Base-by-base conservation (phyloP, 1,140 invertebrate genomes). In the Drosophila mauritiana region DNA sequence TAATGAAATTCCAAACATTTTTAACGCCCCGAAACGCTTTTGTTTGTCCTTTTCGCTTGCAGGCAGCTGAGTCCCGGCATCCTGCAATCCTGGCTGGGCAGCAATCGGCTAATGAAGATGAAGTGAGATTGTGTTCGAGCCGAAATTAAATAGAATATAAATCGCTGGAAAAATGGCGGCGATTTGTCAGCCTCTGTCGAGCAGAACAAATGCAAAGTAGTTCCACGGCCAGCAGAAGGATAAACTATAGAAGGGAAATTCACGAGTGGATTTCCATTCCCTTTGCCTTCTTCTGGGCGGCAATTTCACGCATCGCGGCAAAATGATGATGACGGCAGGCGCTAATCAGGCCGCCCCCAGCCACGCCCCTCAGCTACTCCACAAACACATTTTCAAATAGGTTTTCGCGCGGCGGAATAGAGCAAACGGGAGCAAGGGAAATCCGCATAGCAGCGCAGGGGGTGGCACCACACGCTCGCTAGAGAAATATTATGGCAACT, bases 1-100 rank as follows among this genome's bases (percentile, higher is more conserved):
- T 89, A 89, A 89, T 89, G 85, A 89, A 89, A 89, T 89, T 89
- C 85, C 84, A 84, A 88, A 89, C 68, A 84, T 90, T 89, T 76
- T 88, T 89, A 78, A 78, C 85, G 85, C 82, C 58, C 59, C 65
- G 17, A 83, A 79, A 79, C 73, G 62, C 52, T 54, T 73, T 73
- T 65, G 67, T 36, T 64, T 64, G 58, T 56, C 22, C 36, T n/a
- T 56, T 49, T 70, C 59, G 20, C 54, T 45, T 22, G 42, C 68
- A 62, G 80, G 59, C 78, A 86, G 78, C 74, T 57, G 64, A 43
- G 46, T 72, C 49, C 53, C 22, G 34, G 34, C 31, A 56, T 70
- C 42, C 51, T 57, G 49, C 62, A 73, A 40, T 61, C 45, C 43
- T 39, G 53, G 25, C 58, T 55, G 73, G 49, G 42, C 62, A 52